These are phyloP conservation scores for Seriola dumerili DNA, from an alignment of 2,113 vertebrate genomes.

Conservation along the genomic window DNA sequence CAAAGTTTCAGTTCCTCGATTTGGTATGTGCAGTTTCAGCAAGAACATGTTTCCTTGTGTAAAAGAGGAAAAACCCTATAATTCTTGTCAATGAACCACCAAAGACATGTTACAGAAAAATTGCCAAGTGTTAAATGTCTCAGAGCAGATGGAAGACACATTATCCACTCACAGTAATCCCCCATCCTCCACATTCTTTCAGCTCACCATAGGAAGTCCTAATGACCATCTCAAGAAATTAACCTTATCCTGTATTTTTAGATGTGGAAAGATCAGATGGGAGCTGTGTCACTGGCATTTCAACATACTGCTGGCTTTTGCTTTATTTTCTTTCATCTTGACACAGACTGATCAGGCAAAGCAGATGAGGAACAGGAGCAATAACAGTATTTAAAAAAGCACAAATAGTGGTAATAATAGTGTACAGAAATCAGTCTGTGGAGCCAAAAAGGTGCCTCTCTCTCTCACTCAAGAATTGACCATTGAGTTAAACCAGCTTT, in stretches of 20 bases:
- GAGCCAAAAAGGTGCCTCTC: slow-evolving; percentile 50
- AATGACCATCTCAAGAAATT: slow-evolving; percentile 59
- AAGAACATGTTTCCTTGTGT: slow-evolving; percentile 65
- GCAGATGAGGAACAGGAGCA: background rate
- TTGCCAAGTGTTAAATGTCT: slow-evolving; percentile 71
- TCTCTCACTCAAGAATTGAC: slow-evolving; percentile 48
- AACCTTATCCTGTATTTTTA: slow-evolving; percentile 56
- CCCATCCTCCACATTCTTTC: slow-evolving; percentile 59
- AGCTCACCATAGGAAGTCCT: slow-evolving; percentile 51
- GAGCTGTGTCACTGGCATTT: slow-evolving; percentile 10
- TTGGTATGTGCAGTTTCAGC: slow-evolving; percentile 67
- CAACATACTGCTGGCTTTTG: background rate
- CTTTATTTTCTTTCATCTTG: slow-evolving; percentile 16
- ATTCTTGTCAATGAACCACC: slow-evolving; percentile 65
- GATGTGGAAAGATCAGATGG: slow-evolving; percentile 34
- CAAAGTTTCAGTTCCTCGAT: slow-evolving; percentile 47
- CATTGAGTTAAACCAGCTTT: slow-evolving; percentile 50
- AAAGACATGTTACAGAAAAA: slow-evolving; percentile 61
- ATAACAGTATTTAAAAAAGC: slow-evolving; percentile 15
- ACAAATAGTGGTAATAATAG: slow-evolving; percentile 19
- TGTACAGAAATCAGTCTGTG: slow-evolving; percentile 39
- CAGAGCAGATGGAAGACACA: slow-evolving; percentile 77
- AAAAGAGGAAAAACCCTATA: slow-evolving; percentile 70
- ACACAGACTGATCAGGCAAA: background rate
- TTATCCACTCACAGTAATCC: slow-evolving; percentile 64